phyloP scores from a whole-genome alignment of 2,888 invertebrate genomes.

The Ophioninae sp. region DNA sequence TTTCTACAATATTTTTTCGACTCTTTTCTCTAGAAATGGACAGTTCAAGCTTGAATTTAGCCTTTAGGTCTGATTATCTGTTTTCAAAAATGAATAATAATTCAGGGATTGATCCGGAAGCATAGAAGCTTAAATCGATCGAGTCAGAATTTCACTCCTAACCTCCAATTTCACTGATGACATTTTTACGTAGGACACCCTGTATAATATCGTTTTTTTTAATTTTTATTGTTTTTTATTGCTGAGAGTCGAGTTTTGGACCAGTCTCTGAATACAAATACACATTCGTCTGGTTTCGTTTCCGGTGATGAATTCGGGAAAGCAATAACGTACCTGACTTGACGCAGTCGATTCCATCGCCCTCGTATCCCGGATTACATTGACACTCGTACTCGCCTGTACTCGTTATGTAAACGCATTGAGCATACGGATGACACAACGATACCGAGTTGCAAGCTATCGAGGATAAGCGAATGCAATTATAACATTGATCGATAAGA shows the following conservation, averaged over 20 bases:
- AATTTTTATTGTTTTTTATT: background rate
- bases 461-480: conserved; percentile 80
- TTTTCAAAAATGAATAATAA: no score
- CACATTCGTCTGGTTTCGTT: background rate
- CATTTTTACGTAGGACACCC: no score
- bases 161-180: no score
- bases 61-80: no score
- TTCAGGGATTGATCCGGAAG: no score
- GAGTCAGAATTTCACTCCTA: no score
- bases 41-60: no score
- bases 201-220: no score
- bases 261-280: background rate
- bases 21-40: no score
- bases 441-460: conserved; percentile 88
- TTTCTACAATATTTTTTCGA: no score
- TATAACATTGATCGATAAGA: conserved; percentile 54
- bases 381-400: conserved; percentile 85
- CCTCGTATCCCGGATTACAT: conserved; percentile 92
- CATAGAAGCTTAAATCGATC: no score
- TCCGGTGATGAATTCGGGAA: background rate
- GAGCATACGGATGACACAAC: conserved; percentile 91
- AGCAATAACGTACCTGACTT: conserved; percentile 80
- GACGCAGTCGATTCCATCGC: conserved; percentile 90
- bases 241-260: background rate
- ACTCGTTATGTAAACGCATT: conserved; percentile 86